Evolutionary conservation across 1,140 invertebrate genomes (phyloP), one percentile per base, ranked within the genome.

Genomic region (Pachypeltis micranthus): DNA sequence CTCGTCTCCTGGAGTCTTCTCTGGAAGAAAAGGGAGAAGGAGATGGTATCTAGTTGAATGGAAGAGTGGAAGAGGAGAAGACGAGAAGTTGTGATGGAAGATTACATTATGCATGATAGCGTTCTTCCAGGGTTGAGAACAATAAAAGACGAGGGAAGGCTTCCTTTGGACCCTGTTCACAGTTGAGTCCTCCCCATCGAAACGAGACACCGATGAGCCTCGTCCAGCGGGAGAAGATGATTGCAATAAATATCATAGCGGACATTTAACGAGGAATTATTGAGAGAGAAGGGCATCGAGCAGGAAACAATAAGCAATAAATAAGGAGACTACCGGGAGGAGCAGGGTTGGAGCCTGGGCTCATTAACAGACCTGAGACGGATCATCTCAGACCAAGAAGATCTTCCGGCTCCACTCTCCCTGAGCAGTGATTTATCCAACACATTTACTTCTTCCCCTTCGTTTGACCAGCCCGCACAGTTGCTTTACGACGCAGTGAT

Each of bases 221-320:
- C 4, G 7, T 51, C 47, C 3, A 14, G 47, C 4, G 47, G 19
- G 47, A 21, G 47, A 51, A 21, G 47, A 51, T 51, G 47, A 51
- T 47, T 47, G 16, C 60, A 62, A 62, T 62, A 62, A 62, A 62
- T 62, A 62, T 62, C 28, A 62, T 62, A 62, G 60, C 60, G 44
- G 60, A 62, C 60, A 54, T 62, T 62, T 62, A 62, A 62, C 60
- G 60, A 62, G 60, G 44, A 62, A 62, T 62, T 62, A 62, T 62
- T 44, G 47, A 51, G 47, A 51, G 47, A 51, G 21, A n/a, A 39
- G 47, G 47, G 7, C 7, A 51, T 4, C 47, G 47, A 21, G 21
- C 47, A 51, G 47, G 47, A 51, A 51, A 51, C 47, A 51, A 51
- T 51, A 51, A 51, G 47, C 47, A 51, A 51, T 51, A 51, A 51